A percentile compares a stretch with the other conserved stretches of the same genome.
phyloP scores from a whole-genome alignment of 2,797 vertebrate genomes.

The Otolemur crassicaudatus region DNA sequence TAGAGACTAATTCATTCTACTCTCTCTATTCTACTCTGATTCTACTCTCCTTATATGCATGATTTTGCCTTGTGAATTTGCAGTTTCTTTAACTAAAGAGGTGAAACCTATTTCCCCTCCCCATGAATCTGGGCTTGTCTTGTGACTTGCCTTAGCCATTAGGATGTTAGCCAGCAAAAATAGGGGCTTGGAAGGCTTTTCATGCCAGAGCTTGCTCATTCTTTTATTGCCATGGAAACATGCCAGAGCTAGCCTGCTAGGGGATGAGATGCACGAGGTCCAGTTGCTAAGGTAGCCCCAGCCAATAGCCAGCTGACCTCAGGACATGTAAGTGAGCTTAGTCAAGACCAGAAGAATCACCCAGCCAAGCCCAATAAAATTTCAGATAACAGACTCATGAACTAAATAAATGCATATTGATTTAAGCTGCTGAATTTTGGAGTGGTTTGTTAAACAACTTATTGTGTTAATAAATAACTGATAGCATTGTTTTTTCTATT shows the following conservation, averaged over 20 bases:
- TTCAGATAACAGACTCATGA: background rate
- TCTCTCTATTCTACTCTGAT: background rate
- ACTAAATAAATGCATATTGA: background rate
- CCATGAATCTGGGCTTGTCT: background rate
- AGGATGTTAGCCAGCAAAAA: background rate
- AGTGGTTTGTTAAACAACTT: background rate
- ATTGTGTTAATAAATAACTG: background rate
- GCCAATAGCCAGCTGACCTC: background rate
- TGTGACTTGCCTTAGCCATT: background rate
- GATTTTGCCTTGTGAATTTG: background rate
- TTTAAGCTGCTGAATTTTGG: background rate
- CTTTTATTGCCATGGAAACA: background rate
- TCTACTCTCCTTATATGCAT: background rate
- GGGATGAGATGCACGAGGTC: background rate
- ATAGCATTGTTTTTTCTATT: background rate
- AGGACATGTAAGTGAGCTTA: background rate
- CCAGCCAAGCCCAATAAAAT: background rate
- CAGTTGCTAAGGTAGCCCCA: background rate
- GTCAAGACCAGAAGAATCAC: background rate
- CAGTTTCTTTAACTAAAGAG: background rate
- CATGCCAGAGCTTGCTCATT: background rate
- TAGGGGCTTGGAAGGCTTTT: background rate
- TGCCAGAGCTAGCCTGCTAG: background rate
- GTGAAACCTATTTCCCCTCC: background rate
- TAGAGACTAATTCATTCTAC: background rate